Evolutionary conservation across 1,140 invertebrate genomes (phyloP), one percentile per base, ranked within the genome.

Genomic region (Octopus bimaculoides): DNA sequence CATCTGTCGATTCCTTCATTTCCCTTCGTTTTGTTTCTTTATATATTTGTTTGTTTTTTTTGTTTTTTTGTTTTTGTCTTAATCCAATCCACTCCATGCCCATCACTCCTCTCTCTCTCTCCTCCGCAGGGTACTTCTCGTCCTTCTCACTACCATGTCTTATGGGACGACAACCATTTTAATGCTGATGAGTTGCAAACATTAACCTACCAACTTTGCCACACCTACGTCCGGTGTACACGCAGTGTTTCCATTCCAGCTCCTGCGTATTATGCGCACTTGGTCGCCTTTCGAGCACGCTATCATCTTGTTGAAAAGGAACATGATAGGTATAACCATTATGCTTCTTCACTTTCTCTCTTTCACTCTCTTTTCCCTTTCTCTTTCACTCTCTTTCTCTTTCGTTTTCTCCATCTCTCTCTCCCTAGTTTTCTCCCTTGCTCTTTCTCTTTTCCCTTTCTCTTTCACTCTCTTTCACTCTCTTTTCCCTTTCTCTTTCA

Each of bases 251-350:
- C 97, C 81, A 99, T 99, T 90, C 98, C 98, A 53, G 98, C 98
- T 66, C 98, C 98, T 53, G 98, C 98, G 0, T 99, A 99, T 92
- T 99, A 99, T 91, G 98, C 98, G 82, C 98, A 99, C 92, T 93
- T 99, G 76, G 98, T 99, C 69, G 98, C 98, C 73, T 99, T 99
- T 92, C 92, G 98, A 83, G 98, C 98, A 78, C 93, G 98, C 83
- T 99, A 99, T 92, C 98, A 99, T 92, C 93, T 99, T 78, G 98
- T 99, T 66, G 98, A 99, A 92, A 99, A 99, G 90, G 98, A 99
- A 90, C 98, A 99, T 90, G 98, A 99, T 92, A 93, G 92, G 92
- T 92, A 83, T 76, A 71, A 14, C 14, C 66, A 85, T n/a, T n/a
- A n/a, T n/a, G 26, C 26, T 3, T 41, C 26, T 41, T 41, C 26